A percentile compares a stretch with the other conserved stretches of the same genome.
Evolutionary conservation across 2,113 vertebrate species (phyloP).

Genomic region (Otocyon megalotis): DNA sequence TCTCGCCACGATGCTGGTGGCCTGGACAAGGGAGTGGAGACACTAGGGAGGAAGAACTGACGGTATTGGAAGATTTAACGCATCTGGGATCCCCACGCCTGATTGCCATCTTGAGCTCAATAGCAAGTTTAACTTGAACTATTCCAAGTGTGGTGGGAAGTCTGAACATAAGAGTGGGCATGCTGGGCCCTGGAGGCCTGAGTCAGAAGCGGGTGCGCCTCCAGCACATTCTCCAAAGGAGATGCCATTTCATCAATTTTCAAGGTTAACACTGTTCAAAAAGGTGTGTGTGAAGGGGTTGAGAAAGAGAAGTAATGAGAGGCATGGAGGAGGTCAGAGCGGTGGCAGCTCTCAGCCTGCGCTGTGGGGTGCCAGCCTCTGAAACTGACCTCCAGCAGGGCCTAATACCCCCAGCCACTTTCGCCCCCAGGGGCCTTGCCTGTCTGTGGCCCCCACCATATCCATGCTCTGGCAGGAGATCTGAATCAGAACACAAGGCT

Average conservation of each 20-base stretch:
- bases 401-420: background rate
- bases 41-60: background rate
- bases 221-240: slow-evolving; percentile 6
- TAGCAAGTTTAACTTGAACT: background rate
- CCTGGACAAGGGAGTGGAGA: background rate
- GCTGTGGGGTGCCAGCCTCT: background rate
- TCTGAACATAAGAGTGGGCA: background rate
- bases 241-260: slow-evolving; percentile 8
- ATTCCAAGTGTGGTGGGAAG: background rate
- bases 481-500: background rate
- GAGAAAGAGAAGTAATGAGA: background rate
- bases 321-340: background rate
- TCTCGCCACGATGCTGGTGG: background rate
- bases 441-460: background rate
- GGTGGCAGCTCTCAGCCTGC: background rate
- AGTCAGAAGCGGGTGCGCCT: background rate
- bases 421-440: background rate
- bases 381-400: background rate
- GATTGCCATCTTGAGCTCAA: slow-evolving; percentile 1
- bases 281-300: background rate
- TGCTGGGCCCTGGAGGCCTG: background rate
- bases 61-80: background rate
- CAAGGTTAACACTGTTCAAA: slow-evolving; percentile 31
- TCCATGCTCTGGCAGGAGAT: background rate
- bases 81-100: background rate